Conservation (phyloP, 2,888 invertebrate genomes). For the Calephelis perditalis region DNA sequence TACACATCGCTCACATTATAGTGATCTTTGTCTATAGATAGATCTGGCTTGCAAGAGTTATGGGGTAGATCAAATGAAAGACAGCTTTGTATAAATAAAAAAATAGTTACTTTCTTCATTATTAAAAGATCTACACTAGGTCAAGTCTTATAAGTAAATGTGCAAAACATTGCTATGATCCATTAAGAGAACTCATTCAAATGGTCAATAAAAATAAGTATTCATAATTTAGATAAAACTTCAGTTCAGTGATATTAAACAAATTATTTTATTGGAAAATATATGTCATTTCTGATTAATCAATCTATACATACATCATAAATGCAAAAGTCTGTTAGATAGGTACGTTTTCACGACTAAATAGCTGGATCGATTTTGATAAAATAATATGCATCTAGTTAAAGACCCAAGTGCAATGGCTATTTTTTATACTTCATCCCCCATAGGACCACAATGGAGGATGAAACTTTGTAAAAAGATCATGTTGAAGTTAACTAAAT, state of each 20-base stretch:
- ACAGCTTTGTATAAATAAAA: conserved; percentile 36
- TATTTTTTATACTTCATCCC: too few species aligned
- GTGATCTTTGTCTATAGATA: conserved; percentile 49
- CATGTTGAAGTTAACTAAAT: too few species aligned
- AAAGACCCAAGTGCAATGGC: too few species aligned
- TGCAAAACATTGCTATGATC: background rate
- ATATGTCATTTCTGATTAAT: too few species aligned
- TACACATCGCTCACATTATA: conserved; percentile 47
- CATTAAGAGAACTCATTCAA: too few species aligned
- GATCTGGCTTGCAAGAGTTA: conserved; percentile 41
- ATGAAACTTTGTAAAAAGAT: too few species aligned
- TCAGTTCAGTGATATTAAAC: background rate
- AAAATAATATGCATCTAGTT: too few species aligned
- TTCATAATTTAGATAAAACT: background rate
- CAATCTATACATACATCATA: too few species aligned
- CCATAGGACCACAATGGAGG: too few species aligned
- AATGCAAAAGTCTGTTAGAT: too few species aligned
- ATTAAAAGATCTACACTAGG: conserved; percentile 5
- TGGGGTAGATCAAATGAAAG: conserved; percentile 51
- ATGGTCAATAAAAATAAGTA: background rate
- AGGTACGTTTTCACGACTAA: too few species aligned
- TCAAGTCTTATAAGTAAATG: conserved; percentile 3
- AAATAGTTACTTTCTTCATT: conserved; percentile 36
- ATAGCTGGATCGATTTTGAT: too few species aligned
- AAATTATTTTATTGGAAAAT: background rate